Percentiles rank a stretch among this genome's conserved stretches.
Conservation (phyloP, 2,113 vertebrate genomes). For the Ailurus styani region DNA sequence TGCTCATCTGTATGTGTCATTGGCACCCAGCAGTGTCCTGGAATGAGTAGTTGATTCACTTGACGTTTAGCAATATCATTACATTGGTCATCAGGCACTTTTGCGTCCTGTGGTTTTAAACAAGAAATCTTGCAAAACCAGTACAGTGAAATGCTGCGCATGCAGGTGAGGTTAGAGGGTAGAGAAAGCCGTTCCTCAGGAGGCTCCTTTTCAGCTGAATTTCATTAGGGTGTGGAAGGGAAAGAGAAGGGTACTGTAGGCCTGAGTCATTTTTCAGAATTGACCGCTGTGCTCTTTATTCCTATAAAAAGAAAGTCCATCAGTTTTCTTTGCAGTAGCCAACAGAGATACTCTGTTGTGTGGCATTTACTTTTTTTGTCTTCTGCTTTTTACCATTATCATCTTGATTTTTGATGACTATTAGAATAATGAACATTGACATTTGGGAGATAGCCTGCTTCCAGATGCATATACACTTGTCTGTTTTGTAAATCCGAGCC, state of each 20-base stretch:
- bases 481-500: constrained; percentile 17
- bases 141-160: not conserved
- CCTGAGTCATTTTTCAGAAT: not conserved
- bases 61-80: constrained; percentile 56
- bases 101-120: constrained; percentile 59
- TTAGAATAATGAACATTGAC: not conserved
- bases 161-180: not conserved
- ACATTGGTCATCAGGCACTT: constrained; percentile 60
- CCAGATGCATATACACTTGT: not conserved
- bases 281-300: not conserved
- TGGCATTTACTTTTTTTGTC: not conserved
- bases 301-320: not conserved
- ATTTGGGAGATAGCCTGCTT: constrained; percentile 16
- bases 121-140: constrained; percentile 74
- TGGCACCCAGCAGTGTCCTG: constrained; percentile 57
- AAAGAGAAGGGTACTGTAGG: not conserved
- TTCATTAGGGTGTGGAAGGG: not conserved
- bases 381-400: not conserved
- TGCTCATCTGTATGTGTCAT: not conserved
- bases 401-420: not conserved
- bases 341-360: not conserved
- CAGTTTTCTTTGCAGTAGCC: not conserved
- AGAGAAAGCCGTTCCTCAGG: not conserved
- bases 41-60: constrained; percentile 65
- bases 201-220: not conserved